Percentiles rank a stretch among this genome's conserved stretches.
Evolutionary conservation across 2,113 vertebrate genomes (phyloP).

Genomic region (Apodemus sylvaticus): DNA sequence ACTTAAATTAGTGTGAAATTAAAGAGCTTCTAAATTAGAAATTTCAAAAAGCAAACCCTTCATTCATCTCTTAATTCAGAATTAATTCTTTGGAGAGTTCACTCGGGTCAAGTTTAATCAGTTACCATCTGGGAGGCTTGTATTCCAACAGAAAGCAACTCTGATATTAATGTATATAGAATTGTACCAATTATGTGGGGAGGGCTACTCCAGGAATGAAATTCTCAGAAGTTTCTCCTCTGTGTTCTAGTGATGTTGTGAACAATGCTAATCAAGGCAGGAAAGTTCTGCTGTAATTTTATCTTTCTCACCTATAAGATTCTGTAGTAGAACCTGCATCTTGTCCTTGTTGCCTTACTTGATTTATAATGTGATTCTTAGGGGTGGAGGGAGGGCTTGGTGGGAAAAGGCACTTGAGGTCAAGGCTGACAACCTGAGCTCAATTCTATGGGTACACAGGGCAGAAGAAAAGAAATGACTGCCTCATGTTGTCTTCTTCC

Average conservation of each 20-base stretch:
- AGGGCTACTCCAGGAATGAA: background rate
- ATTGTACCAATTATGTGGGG: background rate
- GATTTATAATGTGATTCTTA: background rate
- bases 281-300: background rate
- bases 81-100: conserved; percentile 71
- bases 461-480: background rate
- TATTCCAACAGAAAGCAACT: conserved; percentile 34
- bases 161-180: conserved; percentile 14
- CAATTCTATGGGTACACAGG: background rate
- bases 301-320: background rate
- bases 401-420: background rate
- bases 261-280: background rate
- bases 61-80: conserved; percentile 67
- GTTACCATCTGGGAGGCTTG: conserved; percentile 60
- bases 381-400: background rate
- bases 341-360: background rate
- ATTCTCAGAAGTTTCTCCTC: background rate
- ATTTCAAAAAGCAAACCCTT: conserved; percentile 65
- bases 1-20: conserved; percentile 73
- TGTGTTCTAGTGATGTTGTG: background rate
- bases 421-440: background rate
- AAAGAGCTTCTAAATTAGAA: conserved; percentile 71
- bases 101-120: conserved; percentile 66
- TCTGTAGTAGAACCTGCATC: background rate
- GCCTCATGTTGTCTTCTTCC: no score